Evolutionary conservation across 2,888 invertebrate genomes (phyloP).

Genomic region (Coelinius sp.): DNA sequence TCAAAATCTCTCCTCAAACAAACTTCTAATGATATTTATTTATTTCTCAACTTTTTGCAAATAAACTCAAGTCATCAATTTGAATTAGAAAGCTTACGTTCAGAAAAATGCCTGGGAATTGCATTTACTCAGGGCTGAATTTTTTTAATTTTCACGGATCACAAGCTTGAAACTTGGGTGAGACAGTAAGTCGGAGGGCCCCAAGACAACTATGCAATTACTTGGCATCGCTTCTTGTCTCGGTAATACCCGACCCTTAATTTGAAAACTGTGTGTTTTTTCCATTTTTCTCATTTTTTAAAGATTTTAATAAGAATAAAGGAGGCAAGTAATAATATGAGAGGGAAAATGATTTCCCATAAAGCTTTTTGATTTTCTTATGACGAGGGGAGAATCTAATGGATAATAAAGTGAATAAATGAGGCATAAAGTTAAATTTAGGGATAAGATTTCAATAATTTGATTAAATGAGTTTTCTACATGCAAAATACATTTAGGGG

Average conservation of each 20-base stretch:
- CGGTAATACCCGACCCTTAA: conserved; percentile 16
- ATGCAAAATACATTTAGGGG: too few species aligned
- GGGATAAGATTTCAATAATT: too few species aligned
- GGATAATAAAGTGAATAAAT: too few species aligned
- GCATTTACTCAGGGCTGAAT: not conserved
- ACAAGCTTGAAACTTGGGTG: not conserved
- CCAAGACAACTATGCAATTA: conserved; percentile 3
- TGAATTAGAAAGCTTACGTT: not conserved
- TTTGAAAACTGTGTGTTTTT: not conserved
- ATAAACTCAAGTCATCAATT: not conserved
- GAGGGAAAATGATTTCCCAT: not conserved
- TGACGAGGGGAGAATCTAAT: not conserved
- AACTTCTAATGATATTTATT: not conserved
- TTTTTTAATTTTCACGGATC: conserved; percentile 16
- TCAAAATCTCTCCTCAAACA: not conserved
- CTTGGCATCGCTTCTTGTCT: conserved; percentile 3
- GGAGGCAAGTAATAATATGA: not conserved
- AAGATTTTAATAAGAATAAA: not conserved
- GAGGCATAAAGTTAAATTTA: too few species aligned
- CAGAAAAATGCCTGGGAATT: conserved; percentile 3
- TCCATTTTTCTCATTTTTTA: not conserved
- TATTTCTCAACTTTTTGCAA: not conserved
- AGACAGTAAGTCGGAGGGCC: not conserved
- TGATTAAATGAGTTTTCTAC: too few species aligned
- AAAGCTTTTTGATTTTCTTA: not conserved